phyloP scores from a whole-genome alignment of 2,888 invertebrate species.

The Hedya salicella region DNA sequence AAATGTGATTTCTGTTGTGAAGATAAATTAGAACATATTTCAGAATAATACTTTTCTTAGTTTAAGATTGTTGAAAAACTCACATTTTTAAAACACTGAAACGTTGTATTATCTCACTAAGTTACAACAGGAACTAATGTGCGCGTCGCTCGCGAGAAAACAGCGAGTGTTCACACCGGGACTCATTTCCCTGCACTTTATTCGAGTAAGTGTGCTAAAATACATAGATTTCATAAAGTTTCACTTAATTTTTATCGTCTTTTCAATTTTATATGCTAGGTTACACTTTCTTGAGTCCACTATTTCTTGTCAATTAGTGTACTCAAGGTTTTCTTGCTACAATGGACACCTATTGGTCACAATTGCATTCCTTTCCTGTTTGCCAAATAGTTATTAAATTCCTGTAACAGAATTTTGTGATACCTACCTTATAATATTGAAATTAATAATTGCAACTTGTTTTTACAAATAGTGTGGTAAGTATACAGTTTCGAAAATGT shows the following conservation, averaged over 20 bases:
- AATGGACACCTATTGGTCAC: not conserved
- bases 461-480: constrained; percentile 34
- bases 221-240: not conserved
- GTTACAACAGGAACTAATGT: not conserved
- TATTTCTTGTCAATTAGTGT: not conserved
- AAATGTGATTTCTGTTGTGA: constrained; percentile 39
- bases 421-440: constrained; percentile 28
- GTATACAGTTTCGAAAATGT: constrained; percentile 41
- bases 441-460: constrained; percentile 24
- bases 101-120: not conserved
- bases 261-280: not conserved
- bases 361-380: constrained; percentile 2
- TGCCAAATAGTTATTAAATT: constrained; percentile 18
- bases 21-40: constrained; percentile 14
- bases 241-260: not conserved
- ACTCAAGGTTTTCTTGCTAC: constrained; percentile 5
- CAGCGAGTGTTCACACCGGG: not conserved
- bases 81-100: not conserved
- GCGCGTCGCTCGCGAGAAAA: not conserved
- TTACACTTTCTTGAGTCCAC: not conserved
- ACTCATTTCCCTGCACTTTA: not conserved
- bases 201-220: constrained; percentile 8
- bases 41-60: constrained; percentile 9
- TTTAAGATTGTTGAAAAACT: constrained; percentile 6
- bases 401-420: constrained; percentile 34